Percentiles rank a stretch among this genome's conserved stretches.
Conservation (phyloP, 2,888 invertebrate genomes). For the Pseudococcus viburni region DNA sequence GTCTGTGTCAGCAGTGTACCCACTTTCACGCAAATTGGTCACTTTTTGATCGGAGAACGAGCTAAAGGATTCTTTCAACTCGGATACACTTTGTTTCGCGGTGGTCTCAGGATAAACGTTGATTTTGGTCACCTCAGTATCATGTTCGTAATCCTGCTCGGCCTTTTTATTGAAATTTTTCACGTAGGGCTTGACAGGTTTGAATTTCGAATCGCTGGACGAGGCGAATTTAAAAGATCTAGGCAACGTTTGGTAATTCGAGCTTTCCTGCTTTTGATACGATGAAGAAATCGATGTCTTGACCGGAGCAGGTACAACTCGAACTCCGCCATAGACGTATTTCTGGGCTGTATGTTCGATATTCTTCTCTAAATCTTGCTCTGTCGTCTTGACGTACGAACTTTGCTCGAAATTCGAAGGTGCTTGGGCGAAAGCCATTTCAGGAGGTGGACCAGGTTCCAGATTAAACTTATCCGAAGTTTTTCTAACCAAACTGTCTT, state of each 20-base stretch:
- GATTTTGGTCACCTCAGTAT: constrained; percentile 77
- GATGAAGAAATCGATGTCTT: not conserved
- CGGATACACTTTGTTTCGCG: constrained; percentile 4
- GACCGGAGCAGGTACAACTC: constrained; percentile 74
- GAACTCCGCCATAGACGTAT: constrained; percentile 75
- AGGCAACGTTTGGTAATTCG: constrained; percentile 62
- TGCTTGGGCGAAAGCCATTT: constrained; percentile 78
- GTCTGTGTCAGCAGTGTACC: constrained; percentile 82
- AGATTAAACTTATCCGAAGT: constrained; percentile 73
- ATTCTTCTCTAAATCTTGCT: constrained; percentile 74
- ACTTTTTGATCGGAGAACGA: constrained; percentile 50
- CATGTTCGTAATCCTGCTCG: constrained; percentile 80
- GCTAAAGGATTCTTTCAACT: constrained; percentile 39
- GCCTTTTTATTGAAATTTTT: constrained; percentile 69
- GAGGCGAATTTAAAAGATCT: constrained; percentile 61
- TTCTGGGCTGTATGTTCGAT: constrained; percentile 75
- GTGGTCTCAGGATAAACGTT: constrained; percentile 22
- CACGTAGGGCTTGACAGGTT: constrained; percentile 60
- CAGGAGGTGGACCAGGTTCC: constrained; percentile 80
- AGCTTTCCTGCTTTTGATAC: constrained; percentile 28
- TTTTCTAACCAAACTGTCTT: constrained; percentile 62
- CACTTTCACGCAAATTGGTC: constrained; percentile 73
- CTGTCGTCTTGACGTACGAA: constrained; percentile 74
- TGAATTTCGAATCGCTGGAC: constrained; percentile 65
- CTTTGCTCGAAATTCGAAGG: constrained; percentile 73